Evolutionary conservation across 1,140 invertebrate species (phyloP).

Genomic region (Drosophila rhopaloa): DNA sequence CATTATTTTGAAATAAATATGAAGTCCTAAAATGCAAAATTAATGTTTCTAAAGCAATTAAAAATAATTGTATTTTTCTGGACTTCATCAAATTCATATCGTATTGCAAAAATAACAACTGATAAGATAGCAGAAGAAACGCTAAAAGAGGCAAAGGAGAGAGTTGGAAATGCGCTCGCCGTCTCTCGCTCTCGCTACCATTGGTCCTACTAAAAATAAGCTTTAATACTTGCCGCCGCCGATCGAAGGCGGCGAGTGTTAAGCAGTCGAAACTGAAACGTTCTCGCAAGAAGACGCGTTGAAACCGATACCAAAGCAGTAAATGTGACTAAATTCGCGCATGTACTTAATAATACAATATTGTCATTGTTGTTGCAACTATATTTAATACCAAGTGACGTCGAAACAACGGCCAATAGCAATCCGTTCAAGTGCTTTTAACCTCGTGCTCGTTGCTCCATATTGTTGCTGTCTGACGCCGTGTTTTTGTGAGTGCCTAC

Average conservation of each 20-base stretch:
- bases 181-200: constrained; percentile 8
- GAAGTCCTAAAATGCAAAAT: constrained; percentile 1
- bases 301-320: constrained; percentile 29
- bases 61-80: constrained; percentile 15
- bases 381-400: constrained; percentile 51
- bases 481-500: constrained; percentile 10
- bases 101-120: not conserved
- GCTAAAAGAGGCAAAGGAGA: constrained; percentile 6
- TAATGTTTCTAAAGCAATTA: not conserved
- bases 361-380: constrained; percentile 32
- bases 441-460: constrained; percentile 12
- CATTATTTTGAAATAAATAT: not conserved
- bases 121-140: constrained; percentile 17
- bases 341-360: constrained; percentile 18
- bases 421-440: constrained; percentile 25
- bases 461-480: constrained; percentile 5
- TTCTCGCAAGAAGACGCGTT: constrained; percentile 43
- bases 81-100: not conserved
- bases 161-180: not conserved
- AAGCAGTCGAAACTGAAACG: constrained; percentile 48
- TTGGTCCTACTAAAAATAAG: constrained; percentile 11
- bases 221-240: constrained; percentile 17
- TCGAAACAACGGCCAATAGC: constrained; percentile 4
- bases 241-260: constrained; percentile 40
- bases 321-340: constrained; percentile 22